phyloP scores from a whole-genome alignment of 2,113 vertebrate genomes.

The Gymnarchus niloticus region DNA sequence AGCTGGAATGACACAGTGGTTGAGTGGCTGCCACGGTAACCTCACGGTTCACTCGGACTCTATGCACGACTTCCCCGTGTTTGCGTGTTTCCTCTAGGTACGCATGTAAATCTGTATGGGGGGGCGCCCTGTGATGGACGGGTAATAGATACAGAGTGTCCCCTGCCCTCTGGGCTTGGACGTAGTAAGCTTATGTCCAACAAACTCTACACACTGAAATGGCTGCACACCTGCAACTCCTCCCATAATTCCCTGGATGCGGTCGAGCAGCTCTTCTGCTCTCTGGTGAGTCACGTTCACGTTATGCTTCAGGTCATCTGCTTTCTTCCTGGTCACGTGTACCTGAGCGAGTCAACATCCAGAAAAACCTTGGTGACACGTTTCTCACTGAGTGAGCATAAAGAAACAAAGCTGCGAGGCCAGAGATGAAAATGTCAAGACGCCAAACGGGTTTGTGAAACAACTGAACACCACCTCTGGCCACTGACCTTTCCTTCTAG shows the following conservation, averaged over 20 bases:
- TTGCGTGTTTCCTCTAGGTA: not conserved
- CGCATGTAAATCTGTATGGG: not conserved
- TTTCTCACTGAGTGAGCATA: not conserved
- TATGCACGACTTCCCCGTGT: not conserved
- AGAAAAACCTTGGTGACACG: not conserved
- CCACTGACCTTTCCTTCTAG: conserved; percentile 71
- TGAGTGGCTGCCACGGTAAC: no score
- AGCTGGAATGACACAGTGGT: no score
- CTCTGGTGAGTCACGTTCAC: conserved; percentile 53
- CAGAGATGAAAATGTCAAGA: not conserved
- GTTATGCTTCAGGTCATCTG: conserved; percentile 38
- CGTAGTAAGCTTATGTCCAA: not conserved
- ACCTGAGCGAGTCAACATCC: conserved; percentile 52
- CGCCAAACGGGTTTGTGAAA: not conserved
- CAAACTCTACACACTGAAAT: not conserved
- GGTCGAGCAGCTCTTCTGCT: conserved; percentile 60
- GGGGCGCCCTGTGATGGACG: not conserved
- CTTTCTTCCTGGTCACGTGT: conserved; percentile 45
- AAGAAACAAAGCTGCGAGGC: not conserved
- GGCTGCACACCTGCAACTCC: conserved; percentile 45
- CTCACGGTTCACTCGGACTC: no score
- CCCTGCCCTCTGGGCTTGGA: not conserved
- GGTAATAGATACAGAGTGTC: not conserved
- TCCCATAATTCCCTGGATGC: conserved; percentile 55
- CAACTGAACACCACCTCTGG: not conserved